Evolutionary conservation across 2,888 invertebrate genomes (phyloP), one percentile per base, ranked within the genome.

Genomic region (Phengaris alcon): DNA sequence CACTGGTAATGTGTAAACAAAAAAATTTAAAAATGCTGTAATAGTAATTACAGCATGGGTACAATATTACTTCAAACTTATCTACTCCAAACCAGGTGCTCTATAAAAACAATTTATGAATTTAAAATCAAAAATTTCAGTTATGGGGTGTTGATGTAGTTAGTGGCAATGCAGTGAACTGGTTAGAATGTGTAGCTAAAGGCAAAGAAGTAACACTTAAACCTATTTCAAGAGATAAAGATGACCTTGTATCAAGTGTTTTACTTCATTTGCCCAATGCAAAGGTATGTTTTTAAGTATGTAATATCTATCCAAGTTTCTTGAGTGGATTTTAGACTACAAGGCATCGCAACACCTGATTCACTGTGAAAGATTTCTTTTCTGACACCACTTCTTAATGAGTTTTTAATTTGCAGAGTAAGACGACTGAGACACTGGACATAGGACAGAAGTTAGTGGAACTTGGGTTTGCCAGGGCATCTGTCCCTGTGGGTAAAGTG

Each of bases 111-210:
- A 46, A n/a, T 69, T 69, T 48, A 48, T 46, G 22, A 52, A 51
- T 35, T 35, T 13, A 6, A 44, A 73, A 44, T 55, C 15, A 13
- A 73, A 51, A 48, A 22, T 75, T 85, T 77, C 83, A 94, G 94
- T 77, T 94, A 73, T 94, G 94, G 93, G 94, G 94, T 81, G 88
- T 94, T 76, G 91, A 93, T 54, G 83, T 93, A 78, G 90, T 87
- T 6, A 92, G 92, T 82, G 88, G 88, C 0, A 94, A 94, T 88
- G 95, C 95, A 75, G 86, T 95, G 5, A 94, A 91, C 80, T 95
- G 95, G 95, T 82, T 95, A 78, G 94, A 95, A 82, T 93, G 93
- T 84, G 90, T 95, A 69, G 93, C 94, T 10, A 90, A 85, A 79
- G 94, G 91, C 35, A 88, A 93, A 57, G 80, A 88, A 79, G 86